These are phyloP conservation scores for Chionomys nivalis DNA, from an alignment of 2,113 vertebrate genomes.

Conservation along the genomic window DNA sequence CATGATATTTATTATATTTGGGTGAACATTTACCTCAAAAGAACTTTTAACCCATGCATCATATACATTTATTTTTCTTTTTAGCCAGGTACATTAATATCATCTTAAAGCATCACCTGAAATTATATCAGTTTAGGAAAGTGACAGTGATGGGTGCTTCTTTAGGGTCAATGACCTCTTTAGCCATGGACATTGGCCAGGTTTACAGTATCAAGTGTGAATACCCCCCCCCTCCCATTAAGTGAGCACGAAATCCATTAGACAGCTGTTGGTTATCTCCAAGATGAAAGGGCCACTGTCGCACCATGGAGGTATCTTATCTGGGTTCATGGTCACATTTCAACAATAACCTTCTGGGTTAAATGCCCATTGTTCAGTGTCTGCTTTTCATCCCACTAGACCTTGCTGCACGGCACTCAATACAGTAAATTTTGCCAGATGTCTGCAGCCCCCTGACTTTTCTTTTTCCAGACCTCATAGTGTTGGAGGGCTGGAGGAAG, in stretches of 20 bases:
- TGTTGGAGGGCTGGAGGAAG: not conserved
- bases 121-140: not conserved
- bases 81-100: not conserved
- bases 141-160: no score
- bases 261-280: not conserved
- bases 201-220: not conserved
- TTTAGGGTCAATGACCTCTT: not conserved
- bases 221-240: no score
- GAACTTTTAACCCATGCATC: not conserved
- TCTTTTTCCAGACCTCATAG: not conserved
- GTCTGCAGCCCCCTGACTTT: not conserved
- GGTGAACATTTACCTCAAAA: not conserved
- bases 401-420: not conserved
- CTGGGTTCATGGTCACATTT: not conserved
- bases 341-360: not conserved
- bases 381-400: not conserved
- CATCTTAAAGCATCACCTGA: not conserved
- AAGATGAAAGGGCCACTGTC: not conserved
- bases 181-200: not conserved
- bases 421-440: not conserved
- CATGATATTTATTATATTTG: not conserved
- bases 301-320: not conserved
- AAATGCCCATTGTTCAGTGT: fast-evolving
- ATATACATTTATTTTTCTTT: not conserved
- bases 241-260: not conserved